Conservation (phyloP, 1,140 invertebrate species). For the Ostrea edulis region DNA sequence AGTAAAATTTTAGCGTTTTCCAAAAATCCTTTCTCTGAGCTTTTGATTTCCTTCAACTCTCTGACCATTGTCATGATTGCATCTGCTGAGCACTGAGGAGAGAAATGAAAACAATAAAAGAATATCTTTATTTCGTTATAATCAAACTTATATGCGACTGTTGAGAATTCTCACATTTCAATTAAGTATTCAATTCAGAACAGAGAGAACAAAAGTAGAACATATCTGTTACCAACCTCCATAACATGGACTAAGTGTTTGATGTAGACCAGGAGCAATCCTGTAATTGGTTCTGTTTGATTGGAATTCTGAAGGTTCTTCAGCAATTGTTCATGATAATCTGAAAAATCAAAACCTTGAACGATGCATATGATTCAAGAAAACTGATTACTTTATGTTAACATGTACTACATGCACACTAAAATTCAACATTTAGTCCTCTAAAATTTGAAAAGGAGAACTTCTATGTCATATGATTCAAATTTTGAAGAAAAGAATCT, state of each 20-base stretch:
- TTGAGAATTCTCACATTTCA: neutral
- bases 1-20: conserved; percentile 72
- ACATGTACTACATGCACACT: too few relatives aligned
- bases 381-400: too few relatives aligned
- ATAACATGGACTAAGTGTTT: conserved; percentile 74
- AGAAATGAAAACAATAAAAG: neutral
- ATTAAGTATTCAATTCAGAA: too few relatives aligned
- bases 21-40: conserved; percentile 55
- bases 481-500: too few relatives aligned
- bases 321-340: conserved; percentile 70
- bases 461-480: too few relatives aligned
- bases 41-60: conserved; percentile 62
- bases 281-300: conserved; percentile 71
- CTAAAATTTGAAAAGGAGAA: too few relatives aligned
- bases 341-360: conserved; percentile 54
- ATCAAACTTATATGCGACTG: neutral
- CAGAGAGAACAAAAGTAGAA: neutral
- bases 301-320: conserved; percentile 70
- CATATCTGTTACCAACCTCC: conserved; percentile 63
- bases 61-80: conserved; percentile 64
- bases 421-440: too few relatives aligned
- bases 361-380: too few relatives aligned
- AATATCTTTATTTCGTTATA: neutral
- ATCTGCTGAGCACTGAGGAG: conserved; percentile 72
- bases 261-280: conserved; percentile 73